Conservation (phyloP, 35 echinoderm and acorn worm species). For the Chiridota heheva region DNA sequence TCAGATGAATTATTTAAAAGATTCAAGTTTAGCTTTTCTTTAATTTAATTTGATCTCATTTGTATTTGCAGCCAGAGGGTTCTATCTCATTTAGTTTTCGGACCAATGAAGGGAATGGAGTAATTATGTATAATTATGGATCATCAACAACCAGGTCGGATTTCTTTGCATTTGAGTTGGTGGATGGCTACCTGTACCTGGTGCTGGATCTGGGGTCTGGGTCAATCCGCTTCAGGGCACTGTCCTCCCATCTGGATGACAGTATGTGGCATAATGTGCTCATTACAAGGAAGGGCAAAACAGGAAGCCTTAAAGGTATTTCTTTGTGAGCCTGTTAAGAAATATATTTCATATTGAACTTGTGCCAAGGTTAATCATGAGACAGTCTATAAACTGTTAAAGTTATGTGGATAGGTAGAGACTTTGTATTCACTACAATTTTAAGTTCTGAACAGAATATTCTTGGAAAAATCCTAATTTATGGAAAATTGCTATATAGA, state of each 20-base stretch:
- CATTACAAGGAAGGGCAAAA: slow-evolving; percentile 32
- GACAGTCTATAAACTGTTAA: too few relatives aligned
- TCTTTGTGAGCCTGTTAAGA: neutral
- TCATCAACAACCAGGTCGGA: slow-evolving; percentile 3
- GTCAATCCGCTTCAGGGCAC: slow-evolving; percentile 49
- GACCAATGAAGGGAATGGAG: slow-evolving; percentile 78
- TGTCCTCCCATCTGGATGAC: slow-evolving; percentile 59
- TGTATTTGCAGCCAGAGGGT: slow-evolving; percentile 38
- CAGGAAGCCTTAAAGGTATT: slow-evolving; percentile 57
- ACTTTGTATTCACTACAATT: too few relatives aligned
- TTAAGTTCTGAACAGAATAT: too few relatives aligned
- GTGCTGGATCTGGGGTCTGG: slow-evolving; percentile 89
- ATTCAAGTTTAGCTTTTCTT: too few relatives aligned
- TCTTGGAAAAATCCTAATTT: too few relatives aligned
- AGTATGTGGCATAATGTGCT: slow-evolving; percentile 80
- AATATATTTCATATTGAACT: too few relatives aligned
- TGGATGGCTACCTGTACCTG: slow-evolving; percentile 82
- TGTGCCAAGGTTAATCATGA: too few relatives aligned
- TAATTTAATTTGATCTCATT: slow-evolving; percentile 1
- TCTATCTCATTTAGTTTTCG: slow-evolving; percentile 80
- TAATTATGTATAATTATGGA: slow-evolving; percentile 88
- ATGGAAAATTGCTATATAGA: too few relatives aligned
- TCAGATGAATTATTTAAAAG: neutral
- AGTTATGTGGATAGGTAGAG: too few relatives aligned
- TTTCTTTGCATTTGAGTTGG: slow-evolving; percentile 91